Evolutionary conservation across 1,140 invertebrate species (phyloP), one percentile per base, ranked within the genome.

Genomic region (Cydia amplana): DNA sequence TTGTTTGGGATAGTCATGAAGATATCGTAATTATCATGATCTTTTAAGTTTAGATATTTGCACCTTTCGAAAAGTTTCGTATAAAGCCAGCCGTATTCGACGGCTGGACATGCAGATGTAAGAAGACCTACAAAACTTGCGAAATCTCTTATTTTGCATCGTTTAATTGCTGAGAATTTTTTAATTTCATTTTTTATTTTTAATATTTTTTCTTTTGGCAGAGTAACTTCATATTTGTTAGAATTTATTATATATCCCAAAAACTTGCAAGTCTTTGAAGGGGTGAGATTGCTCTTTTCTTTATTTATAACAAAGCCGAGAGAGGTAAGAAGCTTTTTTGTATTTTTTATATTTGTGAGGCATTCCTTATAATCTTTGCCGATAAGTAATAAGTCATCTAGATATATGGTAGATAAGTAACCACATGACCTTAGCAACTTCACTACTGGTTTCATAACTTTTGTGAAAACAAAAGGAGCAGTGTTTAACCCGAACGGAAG

Each of bases 231-330:
- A 7, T 32, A 32, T 70, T 25, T 32, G 16, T 70, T 28, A n/a
- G n/a, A n/a, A n/a, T n/a, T n/a, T n/a, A n/a, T n/a, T n/a, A n/a
- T n/a, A n/a, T n/a, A n/a, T n/a, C 18, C 20, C 32, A 23, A 70
- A 70, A 32, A 70, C 16, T n/a, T 70, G 28, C 65, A 70, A n/a
- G 65, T 32, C 32, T 1, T 70, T 32, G n/a, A n/a, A 23, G 65
- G 65, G 7, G 1, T 70, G 20, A 70, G 3, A 36, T 28, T 23
- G 32, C 65, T 70, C 23, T 70, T 70, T 70, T 70, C 23, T 36
- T 70, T 28, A 32, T 70, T 70, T 25, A 70, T 70, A 32, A 70
- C 32, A 70, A 70, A 70, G 28, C 65, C 65, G 2, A 70, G 23
- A 36, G 20, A 70, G 4, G 16, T 32, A n/a, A 70, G 28, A 23